Conservation (phyloP, 2,888 invertebrate species). For the Ophonus ardosiacus region DNA sequence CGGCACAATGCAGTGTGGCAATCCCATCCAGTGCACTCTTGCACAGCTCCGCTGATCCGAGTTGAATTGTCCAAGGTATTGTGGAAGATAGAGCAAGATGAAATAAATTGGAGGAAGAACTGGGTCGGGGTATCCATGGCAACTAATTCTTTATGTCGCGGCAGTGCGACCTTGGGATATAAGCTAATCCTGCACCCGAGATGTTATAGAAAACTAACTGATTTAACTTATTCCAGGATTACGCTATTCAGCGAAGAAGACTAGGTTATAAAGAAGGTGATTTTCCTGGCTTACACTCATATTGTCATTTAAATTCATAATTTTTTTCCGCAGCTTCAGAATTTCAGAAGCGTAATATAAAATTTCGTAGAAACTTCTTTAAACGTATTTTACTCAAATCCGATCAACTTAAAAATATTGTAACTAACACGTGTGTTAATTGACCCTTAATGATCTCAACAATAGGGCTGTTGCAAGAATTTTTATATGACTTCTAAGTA, state of each 20-base stretch:
- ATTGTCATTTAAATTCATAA: constrained; percentile 3
- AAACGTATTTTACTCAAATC: not conserved
- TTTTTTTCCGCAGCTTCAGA: not conserved
- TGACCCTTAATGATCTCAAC: too few relatives aligned
- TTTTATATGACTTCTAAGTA: too few relatives aligned
- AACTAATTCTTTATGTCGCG: constrained; percentile 57
- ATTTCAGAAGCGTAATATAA: not conserved
- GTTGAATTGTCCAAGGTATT: constrained; percentile 58
- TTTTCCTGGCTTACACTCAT: not conserved
- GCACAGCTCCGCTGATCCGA: constrained; percentile 4
- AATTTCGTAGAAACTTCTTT: not conserved
- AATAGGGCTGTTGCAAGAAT: too few relatives aligned
- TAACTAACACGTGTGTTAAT: too few relatives aligned
- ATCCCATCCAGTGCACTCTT: not conserved
- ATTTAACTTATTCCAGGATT: constrained; percentile 41
- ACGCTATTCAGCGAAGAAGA: constrained; percentile 32
- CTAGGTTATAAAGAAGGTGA: not conserved
- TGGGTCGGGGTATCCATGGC: constrained; percentile 58
- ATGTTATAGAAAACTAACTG: constrained; percentile 53
- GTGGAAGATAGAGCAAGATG: constrained; percentile 46
- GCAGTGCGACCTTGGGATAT: constrained; percentile 39
- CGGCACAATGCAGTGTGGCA: not conserved
- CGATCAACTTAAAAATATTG: too few relatives aligned
- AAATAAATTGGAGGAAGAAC: constrained; percentile 51
- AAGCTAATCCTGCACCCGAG: constrained; percentile 52